These are phyloP conservation scores for Glaucomys volans DNA, from an alignment of 2,113 vertebrate genomes.

Conservation along the genomic window DNA sequence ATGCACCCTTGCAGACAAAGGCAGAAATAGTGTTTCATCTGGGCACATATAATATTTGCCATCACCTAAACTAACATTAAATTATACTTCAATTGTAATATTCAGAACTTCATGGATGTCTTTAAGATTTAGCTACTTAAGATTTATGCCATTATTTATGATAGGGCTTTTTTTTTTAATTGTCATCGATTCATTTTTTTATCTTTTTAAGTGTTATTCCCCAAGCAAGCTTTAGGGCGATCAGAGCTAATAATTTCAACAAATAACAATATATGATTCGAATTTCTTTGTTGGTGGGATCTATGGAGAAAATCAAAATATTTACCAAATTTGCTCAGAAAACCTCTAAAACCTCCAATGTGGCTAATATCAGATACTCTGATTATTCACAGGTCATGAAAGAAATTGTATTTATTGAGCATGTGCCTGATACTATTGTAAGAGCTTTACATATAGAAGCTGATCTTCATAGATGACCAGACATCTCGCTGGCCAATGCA, in stretches of 20 bases:
- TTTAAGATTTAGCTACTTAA: background rate
- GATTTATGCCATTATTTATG: background rate
- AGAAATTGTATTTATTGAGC: background rate
- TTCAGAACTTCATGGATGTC: background rate
- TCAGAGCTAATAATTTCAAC: background rate
- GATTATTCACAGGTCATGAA: background rate
- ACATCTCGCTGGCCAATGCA: fast-evolving
- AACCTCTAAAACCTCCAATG: background rate
- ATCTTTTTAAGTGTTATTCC: background rate
- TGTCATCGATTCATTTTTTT: background rate
- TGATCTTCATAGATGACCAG: background rate
- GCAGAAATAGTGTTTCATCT: background rate
- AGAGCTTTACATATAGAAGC: background rate
- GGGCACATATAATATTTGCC: background rate
- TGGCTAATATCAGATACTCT: background rate
- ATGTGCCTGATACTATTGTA: background rate
- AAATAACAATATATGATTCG: background rate
- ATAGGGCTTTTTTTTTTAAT: background rate
- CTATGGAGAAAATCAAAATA: background rate
- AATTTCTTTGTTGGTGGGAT: background rate
- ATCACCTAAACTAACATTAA: background rate
- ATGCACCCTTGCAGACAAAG: background rate
- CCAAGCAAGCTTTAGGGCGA: background rate
- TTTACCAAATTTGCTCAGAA: background rate
- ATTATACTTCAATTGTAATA: background rate